phyloP scores from a whole-genome alignment of 2,797 vertebrate genomes.

The Pelobates cultripes region DNA sequence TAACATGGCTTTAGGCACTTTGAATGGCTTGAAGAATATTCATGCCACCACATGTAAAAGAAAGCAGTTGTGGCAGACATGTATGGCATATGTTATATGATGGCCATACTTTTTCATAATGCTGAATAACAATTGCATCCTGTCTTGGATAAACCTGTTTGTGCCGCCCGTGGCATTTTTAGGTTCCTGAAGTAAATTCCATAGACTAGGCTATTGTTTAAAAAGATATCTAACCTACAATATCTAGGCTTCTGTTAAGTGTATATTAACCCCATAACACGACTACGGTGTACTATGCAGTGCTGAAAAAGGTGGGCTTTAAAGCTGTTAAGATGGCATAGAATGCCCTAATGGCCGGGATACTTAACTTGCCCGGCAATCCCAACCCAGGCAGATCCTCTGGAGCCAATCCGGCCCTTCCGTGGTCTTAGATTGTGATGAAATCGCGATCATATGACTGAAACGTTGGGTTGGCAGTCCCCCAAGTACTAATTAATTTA shows the following conservation, averaged over 20 bases:
- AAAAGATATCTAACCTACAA: not conserved
- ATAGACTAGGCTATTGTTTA: slow-evolving; percentile 14
- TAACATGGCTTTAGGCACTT: slow-evolving; percentile 14
- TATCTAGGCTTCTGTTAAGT: not conserved
- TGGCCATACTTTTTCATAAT: slow-evolving; percentile 5
- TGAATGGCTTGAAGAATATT: slow-evolving; percentile 12
- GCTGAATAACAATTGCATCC: slow-evolving; percentile 7
- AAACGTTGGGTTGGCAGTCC: too few relatives aligned
- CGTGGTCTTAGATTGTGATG: too few relatives aligned
- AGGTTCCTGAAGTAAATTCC: not conserved
- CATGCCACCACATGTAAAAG: slow-evolving; percentile 14
- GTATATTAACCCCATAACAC: not conserved
- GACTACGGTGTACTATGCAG: not conserved
- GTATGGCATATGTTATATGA: slow-evolving; percentile 2
- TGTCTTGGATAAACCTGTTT: slow-evolving; percentile 19
- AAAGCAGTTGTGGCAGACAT: slow-evolving; percentile 10
- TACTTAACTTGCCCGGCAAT: too few relatives aligned
- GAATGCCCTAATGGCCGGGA: too few relatives aligned
- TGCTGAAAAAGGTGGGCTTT: not conserved
- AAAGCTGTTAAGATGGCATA: too few relatives aligned
- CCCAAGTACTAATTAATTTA: too few relatives aligned
- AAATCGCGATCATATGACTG: too few relatives aligned
- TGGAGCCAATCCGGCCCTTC: too few relatives aligned
- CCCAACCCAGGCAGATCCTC: too few relatives aligned
- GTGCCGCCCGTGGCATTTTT: slow-evolving; percentile 23